Evolutionary conservation across 2,888 invertebrate species (phyloP), one percentile per base, ranked within the genome.

Genomic region (Chaetogeoica ovagalla): DNA sequence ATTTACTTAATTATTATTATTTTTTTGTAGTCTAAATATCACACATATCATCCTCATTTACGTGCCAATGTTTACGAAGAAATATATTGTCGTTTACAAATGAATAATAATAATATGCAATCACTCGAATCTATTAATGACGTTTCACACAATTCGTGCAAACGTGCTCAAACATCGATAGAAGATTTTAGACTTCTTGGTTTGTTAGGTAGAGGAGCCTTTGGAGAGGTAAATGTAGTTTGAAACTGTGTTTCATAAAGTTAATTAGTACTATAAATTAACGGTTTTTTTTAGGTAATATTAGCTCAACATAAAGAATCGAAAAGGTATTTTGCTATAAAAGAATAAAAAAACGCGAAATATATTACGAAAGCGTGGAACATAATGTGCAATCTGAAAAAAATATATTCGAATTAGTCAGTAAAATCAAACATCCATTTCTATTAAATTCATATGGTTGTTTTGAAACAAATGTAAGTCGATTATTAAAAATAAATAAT

Each of bases 321-420:
- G 59, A 93, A 93, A 85, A 96, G 97, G 88, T 98, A 98, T 88
- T 99, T 96, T 88, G 99, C 99, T 83, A 95, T 99, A 84, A 99
- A 99, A 89, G 98, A 82, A 89, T 99, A 86, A 99, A 99, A 88
- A 99, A 99, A 88, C 98, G 98, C 83, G 99, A 99, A 88, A n/a
- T n/a, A n/a, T n/a, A n/a, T n/a, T n/a, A n/a, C n/a, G n/a, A n/a
- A n/a, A n/a, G n/a, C n/a, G n/a, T n/a, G n/a, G n/a, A n/a, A n/a
- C n/a, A n/a, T n/a, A n/a, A n/a, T n/a, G n/a, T n/a, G n/a, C n/a
- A n/a, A n/a, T n/a, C n/a, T n/a, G 99, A 99, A 87, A 99, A 99
- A 87, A 91, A 99, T 85, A 99, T 99, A 86, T 99, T 99, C 86
- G 98, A 99, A 89, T 96, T 98, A 84, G 97, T 97, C 85, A 98